Evolutionary conservation across 1,140 invertebrate genomes (phyloP).

Genomic region (Macrobrachium nipponense): DNA sequence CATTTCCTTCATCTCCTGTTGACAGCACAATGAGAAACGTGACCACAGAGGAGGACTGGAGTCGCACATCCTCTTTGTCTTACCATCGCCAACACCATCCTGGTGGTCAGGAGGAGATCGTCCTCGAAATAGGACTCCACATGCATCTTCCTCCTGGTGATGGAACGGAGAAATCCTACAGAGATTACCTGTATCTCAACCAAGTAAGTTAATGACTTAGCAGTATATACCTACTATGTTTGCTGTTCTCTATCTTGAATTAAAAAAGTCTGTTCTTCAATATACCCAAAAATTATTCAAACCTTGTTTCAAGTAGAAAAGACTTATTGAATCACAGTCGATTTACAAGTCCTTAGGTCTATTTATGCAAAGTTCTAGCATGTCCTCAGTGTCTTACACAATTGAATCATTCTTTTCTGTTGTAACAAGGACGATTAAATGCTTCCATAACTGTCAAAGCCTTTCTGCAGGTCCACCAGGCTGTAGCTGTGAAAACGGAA

Average conservation of each 20-base stretch:
- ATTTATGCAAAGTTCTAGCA: too few species aligned
- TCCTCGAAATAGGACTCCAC: slow-evolving; percentile 73
- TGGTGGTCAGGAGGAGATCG: slow-evolving; percentile 76
- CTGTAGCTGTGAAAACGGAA: slow-evolving; percentile 71
- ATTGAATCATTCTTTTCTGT: too few species aligned
- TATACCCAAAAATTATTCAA: too few species aligned
- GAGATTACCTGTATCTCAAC: slow-evolving; percentile 68
- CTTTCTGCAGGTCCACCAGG: slow-evolving; percentile 82
- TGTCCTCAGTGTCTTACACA: too few species aligned
- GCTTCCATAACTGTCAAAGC: not conserved
- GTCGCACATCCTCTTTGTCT: slow-evolving; percentile 75
- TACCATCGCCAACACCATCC: slow-evolving; percentile 86
- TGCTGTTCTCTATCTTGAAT: too few species aligned
- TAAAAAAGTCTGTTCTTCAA: too few species aligned
- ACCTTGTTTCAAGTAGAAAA: too few species aligned
- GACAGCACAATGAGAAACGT: slow-evolving; percentile 73
- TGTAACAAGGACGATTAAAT: not conserved
- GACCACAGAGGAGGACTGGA: slow-evolving; percentile 74
- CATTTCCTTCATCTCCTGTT: not conserved
- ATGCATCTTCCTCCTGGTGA: slow-evolving; percentile 73
- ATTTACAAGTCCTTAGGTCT: too few species aligned
- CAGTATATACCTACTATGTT: too few species aligned
- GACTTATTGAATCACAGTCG: too few species aligned
- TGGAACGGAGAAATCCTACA: slow-evolving; percentile 67
- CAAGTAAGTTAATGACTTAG: slow-evolving; percentile 66